Evolutionary conservation across 2,797 vertebrate species (phyloP).

Genomic region (Pantherophis alleghaniensis): DNA sequence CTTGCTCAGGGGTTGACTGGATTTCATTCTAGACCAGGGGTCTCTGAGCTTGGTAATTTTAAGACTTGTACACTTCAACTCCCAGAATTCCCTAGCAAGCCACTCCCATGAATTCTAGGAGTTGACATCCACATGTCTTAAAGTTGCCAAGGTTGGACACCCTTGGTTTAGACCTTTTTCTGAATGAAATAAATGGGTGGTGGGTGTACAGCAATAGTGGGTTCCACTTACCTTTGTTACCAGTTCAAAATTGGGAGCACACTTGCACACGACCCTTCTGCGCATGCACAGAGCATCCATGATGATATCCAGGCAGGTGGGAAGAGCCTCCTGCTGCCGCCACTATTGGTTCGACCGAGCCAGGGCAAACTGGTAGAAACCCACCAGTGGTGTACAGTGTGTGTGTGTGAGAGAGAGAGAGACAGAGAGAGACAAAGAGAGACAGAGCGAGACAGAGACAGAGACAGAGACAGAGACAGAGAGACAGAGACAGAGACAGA

Average conservation of each 20-base stretch:
- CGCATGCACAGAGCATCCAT: too few species aligned
- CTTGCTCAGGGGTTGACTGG: not conserved
- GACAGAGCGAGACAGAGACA: not conserved
- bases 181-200: not conserved
- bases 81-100: not conserved
- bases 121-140: not conserved
- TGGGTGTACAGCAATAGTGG: too few species aligned
- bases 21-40: not conserved
- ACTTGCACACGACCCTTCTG: too few species aligned
- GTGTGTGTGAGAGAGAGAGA: not conserved
- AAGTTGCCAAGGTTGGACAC: not conserved
- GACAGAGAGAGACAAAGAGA: not conserved
- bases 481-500: not conserved
- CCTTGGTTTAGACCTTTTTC: not conserved
- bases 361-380: too few species aligned
- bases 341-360: too few species aligned
- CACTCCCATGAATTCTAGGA: not conserved
- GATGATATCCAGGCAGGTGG: too few species aligned
- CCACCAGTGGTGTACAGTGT: too few species aligned
- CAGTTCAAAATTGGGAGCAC: too few species aligned
- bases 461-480: not conserved
- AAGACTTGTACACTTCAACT: not conserved
- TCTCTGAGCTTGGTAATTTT: not conserved
- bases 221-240: too few species aligned
- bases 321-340: too few species aligned